Conservation (phyloP, 2,888 invertebrate genomes). For the Coleophora deauratella region DNA sequence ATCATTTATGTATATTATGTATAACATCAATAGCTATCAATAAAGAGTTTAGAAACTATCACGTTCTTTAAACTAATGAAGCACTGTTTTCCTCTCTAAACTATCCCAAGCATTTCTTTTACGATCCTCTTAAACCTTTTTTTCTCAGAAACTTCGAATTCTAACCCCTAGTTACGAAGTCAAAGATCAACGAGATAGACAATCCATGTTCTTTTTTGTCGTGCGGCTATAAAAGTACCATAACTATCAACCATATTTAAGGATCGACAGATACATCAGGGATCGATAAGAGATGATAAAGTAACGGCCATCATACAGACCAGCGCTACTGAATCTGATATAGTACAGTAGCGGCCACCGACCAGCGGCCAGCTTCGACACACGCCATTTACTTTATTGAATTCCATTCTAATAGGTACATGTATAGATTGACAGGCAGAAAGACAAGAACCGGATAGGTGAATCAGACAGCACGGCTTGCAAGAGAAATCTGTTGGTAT, state of each 20-base stretch:
- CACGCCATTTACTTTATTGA: constrained; percentile 48
- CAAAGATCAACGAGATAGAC: constrained; percentile 48
- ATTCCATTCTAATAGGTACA: constrained; percentile 52
- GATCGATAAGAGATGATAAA: constrained; percentile 60
- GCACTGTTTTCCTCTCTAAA: constrained; percentile 16
- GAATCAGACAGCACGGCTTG: not conserved
- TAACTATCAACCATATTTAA: constrained; percentile 52
- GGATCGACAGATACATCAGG: constrained; percentile 58
- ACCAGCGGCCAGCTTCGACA: constrained; percentile 9
- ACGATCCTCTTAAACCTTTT: constrained; percentile 21
- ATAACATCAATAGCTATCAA: not conserved
- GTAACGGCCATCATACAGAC: constrained; percentile 51
- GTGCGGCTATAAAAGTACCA: constrained; percentile 48
- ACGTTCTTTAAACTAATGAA: no score
- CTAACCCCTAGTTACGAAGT: constrained; percentile 49
- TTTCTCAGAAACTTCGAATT: constrained; percentile 42
- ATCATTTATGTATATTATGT: no score
- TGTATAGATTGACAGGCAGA: constrained; percentile 35
- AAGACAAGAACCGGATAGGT: constrained; percentile 4
- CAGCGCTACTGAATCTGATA: constrained; percentile 62
- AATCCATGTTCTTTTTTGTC: constrained; percentile 45
- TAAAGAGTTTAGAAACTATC: no score
- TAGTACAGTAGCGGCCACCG: constrained; percentile 44
- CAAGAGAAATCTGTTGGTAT: no score
- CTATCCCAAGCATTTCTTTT: constrained; percentile 48